Conservation (phyloP, 30 jellyfish, hydroid and myxozoan species). For the Turritopsis dohrnii region DNA sequence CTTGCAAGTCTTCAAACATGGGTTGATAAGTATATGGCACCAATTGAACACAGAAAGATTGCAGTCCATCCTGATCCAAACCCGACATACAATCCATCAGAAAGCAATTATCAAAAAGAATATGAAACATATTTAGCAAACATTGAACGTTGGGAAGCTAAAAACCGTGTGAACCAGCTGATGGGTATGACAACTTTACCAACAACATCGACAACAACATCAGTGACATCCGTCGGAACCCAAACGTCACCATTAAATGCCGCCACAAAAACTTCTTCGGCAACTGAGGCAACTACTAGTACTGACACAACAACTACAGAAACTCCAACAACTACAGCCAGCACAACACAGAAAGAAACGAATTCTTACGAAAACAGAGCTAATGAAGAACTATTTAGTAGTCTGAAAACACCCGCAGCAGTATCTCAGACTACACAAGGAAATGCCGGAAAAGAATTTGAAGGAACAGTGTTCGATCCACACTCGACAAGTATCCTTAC, state of each 20-base stretch:
- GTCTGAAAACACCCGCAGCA: not conserved
- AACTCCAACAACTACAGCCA: conserved; percentile 9
- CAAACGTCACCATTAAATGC: not conserved
- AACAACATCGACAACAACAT: conserved; percentile 2
- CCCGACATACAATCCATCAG: conserved; percentile 20
- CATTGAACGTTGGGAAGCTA: conserved; percentile 27
- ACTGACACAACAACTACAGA: conserved; percentile 4
- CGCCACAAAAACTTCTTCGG: not conserved
- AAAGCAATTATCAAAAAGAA: conserved; percentile 16
- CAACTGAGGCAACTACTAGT: not conserved
- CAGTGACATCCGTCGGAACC: not conserved
- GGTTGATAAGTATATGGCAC: conserved; percentile 36
- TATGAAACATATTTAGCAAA: conserved; percentile 13
- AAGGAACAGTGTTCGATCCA: not conserved
- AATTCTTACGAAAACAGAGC: not conserved
- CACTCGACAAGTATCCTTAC: not conserved
- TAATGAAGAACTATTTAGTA: not conserved
- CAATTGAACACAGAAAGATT: conserved; percentile 41
- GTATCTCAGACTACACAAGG: not conserved
- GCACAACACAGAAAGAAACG: not conserved
- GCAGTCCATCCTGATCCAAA: conserved; percentile 34
- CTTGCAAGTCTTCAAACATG: conserved; percentile 27
- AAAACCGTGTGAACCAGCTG: not conserved
- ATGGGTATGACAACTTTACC: conserved; percentile 5
- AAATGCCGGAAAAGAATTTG: not conserved